Conservation (phyloP, 2,888 invertebrate species). For the Melanophora roralis region DNA sequence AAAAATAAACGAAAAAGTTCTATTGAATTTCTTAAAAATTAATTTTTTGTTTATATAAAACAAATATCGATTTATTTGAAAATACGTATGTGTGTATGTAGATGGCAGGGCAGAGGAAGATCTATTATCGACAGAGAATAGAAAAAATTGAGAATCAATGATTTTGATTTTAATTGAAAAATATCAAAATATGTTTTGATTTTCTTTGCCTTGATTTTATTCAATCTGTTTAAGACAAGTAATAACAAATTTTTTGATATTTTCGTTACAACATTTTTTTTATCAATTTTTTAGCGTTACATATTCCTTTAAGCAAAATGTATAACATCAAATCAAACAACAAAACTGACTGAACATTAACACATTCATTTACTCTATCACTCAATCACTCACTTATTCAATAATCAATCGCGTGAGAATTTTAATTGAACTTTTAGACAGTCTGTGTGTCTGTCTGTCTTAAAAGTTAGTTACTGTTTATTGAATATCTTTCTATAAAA, state of each 20-base stretch:
- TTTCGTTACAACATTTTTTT: not conserved
- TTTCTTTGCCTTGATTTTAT: constrained; percentile 15
- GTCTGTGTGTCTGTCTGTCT: constrained; percentile 38
- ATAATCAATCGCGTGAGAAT: constrained; percentile 41
- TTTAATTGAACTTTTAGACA: constrained; percentile 46
- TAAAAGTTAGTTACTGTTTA: not conserved
- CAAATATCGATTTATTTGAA: not conserved
- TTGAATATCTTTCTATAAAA: constrained; percentile 12
- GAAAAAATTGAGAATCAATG: not conserved
- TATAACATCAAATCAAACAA: constrained; percentile 17
- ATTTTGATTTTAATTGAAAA: constrained; percentile 33
- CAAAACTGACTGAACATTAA: not conserved
- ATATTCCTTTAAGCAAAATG: no score
- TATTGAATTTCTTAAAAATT: constrained; percentile 9
- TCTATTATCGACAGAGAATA: constrained; percentile 13
- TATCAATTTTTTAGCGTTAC: not conserved
- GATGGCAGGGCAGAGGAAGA: not conserved
- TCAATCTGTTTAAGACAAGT: not conserved
- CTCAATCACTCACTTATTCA: not conserved
- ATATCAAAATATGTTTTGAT: constrained; percentile 40
- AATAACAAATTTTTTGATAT: no score
- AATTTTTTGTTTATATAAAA: not conserved
- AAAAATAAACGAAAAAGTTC: constrained; percentile 1
- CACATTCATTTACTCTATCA: not conserved
- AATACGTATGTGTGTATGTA: no score